Base-by-base conservation (phyloP, 2,888 invertebrate genomes). In the Lycocerus yunnanus region DNA sequence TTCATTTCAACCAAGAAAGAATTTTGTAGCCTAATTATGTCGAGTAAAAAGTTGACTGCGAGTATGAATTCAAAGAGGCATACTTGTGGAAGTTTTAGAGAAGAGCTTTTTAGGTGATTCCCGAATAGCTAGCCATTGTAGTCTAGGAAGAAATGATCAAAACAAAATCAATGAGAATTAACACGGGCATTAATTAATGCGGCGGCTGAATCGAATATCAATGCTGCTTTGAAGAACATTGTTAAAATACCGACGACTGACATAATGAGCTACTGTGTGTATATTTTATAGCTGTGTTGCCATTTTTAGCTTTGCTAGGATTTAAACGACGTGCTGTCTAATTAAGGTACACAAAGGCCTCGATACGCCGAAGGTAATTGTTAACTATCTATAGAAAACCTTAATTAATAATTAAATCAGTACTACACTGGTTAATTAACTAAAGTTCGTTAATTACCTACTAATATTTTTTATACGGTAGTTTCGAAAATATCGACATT, bases 261-360 rank as follows among this genome's bases (percentile, higher is more conserved):
- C 83, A 84, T 86, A 86, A 86, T 85, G 85, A 85, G 85, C 83
- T 81, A 82, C 84, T 84, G 84, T 82, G 84, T 84, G 84, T 85
- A 84, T 85, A 85, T 85, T 86, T 85, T 85, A 85, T 84, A 83
- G 84, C 80, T 83, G 81, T 82, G 82, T 83, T 83, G 84, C 84
- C 84, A 84, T 85, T 86, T 85, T 85, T 85, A 84, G 84, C 80
- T 83, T 83, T 82, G 84, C 82, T 82, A 80, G 78, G 82, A 79
- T 81, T 80, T 80, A 80, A 80, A 82, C 79, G 78, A 80, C 84
- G 79, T 79, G 77, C 80, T 80, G 83, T 83, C 84, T 84, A 84
- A 85, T 85, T 85, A 85, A 84, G 82, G 83, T 79, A 78, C 82
- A 84, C 84, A 85, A 84, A 84, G 84, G 79, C 78, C 73, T 80